Conservation (phyloP, 2,797 vertebrate species). For the Varecia variegata region DNA sequence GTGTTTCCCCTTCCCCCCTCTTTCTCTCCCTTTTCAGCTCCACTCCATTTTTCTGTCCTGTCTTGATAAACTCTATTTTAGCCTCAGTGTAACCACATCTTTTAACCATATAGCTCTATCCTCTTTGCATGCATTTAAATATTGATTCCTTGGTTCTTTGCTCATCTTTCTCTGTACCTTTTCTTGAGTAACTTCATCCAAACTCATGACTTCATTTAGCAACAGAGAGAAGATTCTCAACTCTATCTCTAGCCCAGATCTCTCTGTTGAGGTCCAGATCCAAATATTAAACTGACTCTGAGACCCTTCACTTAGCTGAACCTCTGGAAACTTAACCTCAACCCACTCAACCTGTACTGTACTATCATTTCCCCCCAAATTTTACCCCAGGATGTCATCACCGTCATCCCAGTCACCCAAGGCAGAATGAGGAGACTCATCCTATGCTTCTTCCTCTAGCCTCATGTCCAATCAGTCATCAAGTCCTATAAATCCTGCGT, state of each 20-base stretch:
- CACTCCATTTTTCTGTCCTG: neutral
- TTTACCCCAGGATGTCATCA: neutral
- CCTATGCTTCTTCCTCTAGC: neutral
- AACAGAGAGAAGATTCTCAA: neutral
- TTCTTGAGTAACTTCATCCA: neutral
- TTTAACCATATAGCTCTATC: neutral
- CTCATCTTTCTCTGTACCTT: neutral
- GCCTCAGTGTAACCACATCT: neutral
- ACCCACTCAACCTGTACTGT: neutral
- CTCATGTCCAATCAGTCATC: neutral
- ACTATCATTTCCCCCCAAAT: neutral
- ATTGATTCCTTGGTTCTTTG: neutral
- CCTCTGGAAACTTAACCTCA: neutral
- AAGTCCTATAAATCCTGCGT: neutral
- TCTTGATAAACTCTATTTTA: neutral
- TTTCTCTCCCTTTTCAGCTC: neutral
- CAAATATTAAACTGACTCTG: neutral
- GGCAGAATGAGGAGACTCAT: neutral
- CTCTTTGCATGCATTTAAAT: neutral
- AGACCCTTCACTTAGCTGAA: slow-evolving; percentile 5
- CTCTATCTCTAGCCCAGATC: neutral
- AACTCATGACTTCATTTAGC: neutral
- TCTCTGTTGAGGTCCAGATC: neutral
- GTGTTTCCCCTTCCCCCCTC: neutral
- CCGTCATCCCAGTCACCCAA: neutral